Percentiles rank a stretch among this genome's conserved stretches.
phyloP scores from a whole-genome alignment of 2,888 invertebrate species.

The Lucinisca nassula region DNA sequence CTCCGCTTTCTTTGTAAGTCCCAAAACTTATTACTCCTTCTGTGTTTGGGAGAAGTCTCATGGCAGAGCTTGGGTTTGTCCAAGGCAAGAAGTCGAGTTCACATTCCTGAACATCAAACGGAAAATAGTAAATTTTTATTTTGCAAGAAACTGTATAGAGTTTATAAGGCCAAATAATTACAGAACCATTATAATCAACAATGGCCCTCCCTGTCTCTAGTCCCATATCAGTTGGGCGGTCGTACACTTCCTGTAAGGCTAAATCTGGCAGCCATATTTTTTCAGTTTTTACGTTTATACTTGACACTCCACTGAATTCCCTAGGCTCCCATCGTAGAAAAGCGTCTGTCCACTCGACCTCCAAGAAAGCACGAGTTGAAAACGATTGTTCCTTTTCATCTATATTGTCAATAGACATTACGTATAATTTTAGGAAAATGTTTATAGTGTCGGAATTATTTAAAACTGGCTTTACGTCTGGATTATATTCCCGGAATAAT shows the following conservation, averaged over 20 bases:
- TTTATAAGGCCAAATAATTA: slow-evolving; percentile 65
- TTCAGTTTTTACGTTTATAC: slow-evolving; percentile 53
- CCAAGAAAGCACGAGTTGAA: slow-evolving; percentile 53
- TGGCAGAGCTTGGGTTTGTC: slow-evolving; percentile 49
- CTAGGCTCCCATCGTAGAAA: slow-evolving; percentile 52
- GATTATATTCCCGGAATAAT: slow-evolving; percentile 48
- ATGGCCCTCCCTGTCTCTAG: slow-evolving; percentile 51
- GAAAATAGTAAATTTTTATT: slow-evolving; percentile 60
- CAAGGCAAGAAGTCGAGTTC: slow-evolving; percentile 66
- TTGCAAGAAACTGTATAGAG: slow-evolving; percentile 52
- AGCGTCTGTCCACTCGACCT: slow-evolving; percentile 65
- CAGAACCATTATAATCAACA: slow-evolving; percentile 51
- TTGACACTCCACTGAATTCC: slow-evolving; percentile 33
- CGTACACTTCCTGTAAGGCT: slow-evolving; percentile 50
- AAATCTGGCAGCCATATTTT: slow-evolving; percentile 67
- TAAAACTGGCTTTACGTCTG: slow-evolving; percentile 44
- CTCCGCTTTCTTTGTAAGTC: slow-evolving; percentile 24
- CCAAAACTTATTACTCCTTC: not conserved
- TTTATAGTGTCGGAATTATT: slow-evolving; percentile 26
- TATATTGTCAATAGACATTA: slow-evolving; percentile 66
- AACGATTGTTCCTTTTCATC: slow-evolving; percentile 65
- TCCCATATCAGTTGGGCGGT: slow-evolving; percentile 60
- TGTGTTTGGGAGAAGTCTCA: slow-evolving; percentile 8
- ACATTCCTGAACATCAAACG: slow-evolving; percentile 71
- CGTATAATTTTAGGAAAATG: slow-evolving; percentile 50